Percentiles rank a stretch among this genome's conserved stretches.
phyloP scores from a whole-genome alignment of 2,113 vertebrate species.

The Pomatorhinus ruficollis region DNA sequence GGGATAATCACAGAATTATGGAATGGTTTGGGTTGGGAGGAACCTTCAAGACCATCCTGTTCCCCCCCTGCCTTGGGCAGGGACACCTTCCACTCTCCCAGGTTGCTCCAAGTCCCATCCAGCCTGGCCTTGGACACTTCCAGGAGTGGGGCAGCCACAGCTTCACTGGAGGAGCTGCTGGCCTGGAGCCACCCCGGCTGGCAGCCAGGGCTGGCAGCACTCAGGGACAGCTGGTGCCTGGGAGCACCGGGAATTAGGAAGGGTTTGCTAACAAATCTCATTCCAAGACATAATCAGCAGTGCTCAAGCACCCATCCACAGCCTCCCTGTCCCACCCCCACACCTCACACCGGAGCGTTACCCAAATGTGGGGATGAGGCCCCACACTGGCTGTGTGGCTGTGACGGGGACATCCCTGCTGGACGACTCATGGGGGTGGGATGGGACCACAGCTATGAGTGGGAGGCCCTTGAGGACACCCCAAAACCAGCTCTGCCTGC shows the following conservation, averaged over 20 bases:
- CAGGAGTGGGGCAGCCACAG: background rate
- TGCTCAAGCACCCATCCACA: background rate
- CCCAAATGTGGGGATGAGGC: fast-evolving
- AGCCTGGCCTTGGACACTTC: fast-evolving
- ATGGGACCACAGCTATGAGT: fast-evolving
- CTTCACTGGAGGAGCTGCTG: background rate
- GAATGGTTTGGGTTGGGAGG: background rate
- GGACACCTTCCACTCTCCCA: fast-evolving
- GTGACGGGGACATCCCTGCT: background rate
- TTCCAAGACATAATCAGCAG: background rate
- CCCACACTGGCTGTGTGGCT: background rate
- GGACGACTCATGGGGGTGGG: fast-evolving
- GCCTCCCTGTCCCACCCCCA: background rate
- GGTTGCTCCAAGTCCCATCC: fast-evolving
- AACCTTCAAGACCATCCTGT: background rate
- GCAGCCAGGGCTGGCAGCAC: background rate
- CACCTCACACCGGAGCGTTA: fast-evolving
- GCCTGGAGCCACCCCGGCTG: fast-evolving
- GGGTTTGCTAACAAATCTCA: slow-evolving; percentile 4
- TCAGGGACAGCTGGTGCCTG: background rate
- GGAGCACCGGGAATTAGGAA: background rate
- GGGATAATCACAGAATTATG: background rate
- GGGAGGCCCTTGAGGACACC: background rate
- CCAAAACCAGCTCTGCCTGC: background rate
- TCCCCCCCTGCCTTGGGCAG: background rate